Evolutionary conservation across 2,888 invertebrate species (phyloP).

Genomic region (Idaea aversata): DNA sequence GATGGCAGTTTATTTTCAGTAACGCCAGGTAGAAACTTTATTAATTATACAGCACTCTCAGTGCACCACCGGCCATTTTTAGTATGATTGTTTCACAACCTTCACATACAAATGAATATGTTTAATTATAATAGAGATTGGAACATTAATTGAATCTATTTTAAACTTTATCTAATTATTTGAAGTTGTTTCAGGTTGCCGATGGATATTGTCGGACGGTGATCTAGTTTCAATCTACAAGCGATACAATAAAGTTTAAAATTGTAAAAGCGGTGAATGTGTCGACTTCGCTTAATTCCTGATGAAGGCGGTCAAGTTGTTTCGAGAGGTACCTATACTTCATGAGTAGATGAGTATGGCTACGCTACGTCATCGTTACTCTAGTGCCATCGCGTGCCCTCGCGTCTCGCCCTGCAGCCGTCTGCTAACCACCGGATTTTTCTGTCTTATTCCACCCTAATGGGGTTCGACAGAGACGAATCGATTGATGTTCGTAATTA

Average conservation of each 20-base stretch:
- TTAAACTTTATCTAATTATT: slow-evolving; percentile 31
- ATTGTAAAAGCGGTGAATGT: slow-evolving; percentile 37
- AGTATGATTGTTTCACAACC: slow-evolving; percentile 20
- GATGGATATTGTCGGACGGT: slow-evolving; percentile 17
- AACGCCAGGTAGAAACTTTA: neutral
- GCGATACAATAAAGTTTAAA: slow-evolving; percentile 24
- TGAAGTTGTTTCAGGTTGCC: slow-evolving; percentile 27
- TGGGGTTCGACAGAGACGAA: slow-evolving; percentile 58
- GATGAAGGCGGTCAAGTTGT: slow-evolving; percentile 71
- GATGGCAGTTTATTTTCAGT: slow-evolving; percentile 37
- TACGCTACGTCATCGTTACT: slow-evolving; percentile 60
- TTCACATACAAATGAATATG: slow-evolving; percentile 15
- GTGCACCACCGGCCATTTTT: slow-evolving; percentile 20
- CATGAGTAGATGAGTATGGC: slow-evolving; percentile 42
- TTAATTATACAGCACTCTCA: neutral
- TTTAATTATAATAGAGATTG: slow-evolving; percentile 21
- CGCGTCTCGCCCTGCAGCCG: slow-evolving; percentile 45
- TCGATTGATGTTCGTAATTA: slow-evolving; percentile 45
- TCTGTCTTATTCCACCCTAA: slow-evolving; percentile 62
- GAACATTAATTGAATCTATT: slow-evolving; percentile 30
- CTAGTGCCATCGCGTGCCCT: slow-evolving; percentile 39
- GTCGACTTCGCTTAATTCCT: slow-evolving; percentile 61
- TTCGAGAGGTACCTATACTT: slow-evolving; percentile 55
- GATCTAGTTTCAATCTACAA: slow-evolving; percentile 28
- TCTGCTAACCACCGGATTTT: slow-evolving; percentile 43